Evolutionary conservation across 1,140 invertebrate genomes (phyloP), one percentile per base, ranked within the genome.

Genomic region (Phthorimaea operculella): DNA sequence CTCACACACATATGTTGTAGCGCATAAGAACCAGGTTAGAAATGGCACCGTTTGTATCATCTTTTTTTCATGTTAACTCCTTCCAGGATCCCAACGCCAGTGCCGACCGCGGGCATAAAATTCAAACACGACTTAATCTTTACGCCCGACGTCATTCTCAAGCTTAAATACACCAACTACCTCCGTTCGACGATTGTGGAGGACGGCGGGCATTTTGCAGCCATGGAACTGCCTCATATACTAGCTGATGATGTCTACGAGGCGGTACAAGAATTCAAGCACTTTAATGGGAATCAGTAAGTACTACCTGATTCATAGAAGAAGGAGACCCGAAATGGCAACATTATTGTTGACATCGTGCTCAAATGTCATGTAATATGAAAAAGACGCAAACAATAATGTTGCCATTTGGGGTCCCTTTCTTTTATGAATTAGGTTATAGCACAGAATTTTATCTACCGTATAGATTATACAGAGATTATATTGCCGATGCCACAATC

Each of bases 151-250:
- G 62, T 45, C 2, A 55, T 83, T 4, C 63, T 88, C 0, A 68
- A 66, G 39, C 57, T 79, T 4, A 87, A 87, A 34, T 88, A 74
- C 51, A 71, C 62, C 7, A 87, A 87, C 68, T 83, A 87, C 52
- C 48, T 88, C 17, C 81, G 81, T 1, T 50, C 21, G 48, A 86
- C 78, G 0, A 68, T 74, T 33, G 74, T 86, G 4, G 79, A 84
- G 0, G 78, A 79, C 9, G 90, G 90, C 5, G 91, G 91, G 1
- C 90, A 92, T 67, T 92, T 92, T 68, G 87, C 88, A 0, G 88
- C 90, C 0, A 68, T 91, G 12, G 90, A 92, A 64, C 82, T 87
- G 47, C 90, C 90, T 0, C 59, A 88, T 48, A 60, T 91, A 1
- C 60, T 94, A 5, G 87, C 91, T 1, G 78, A 88, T n/a, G 92